A percentile compares a stretch with the other conserved stretches of the same genome.
Evolutionary conservation across 2,113 vertebrate genomes (phyloP).

Genomic region (Chaetodon auriga): DNA sequence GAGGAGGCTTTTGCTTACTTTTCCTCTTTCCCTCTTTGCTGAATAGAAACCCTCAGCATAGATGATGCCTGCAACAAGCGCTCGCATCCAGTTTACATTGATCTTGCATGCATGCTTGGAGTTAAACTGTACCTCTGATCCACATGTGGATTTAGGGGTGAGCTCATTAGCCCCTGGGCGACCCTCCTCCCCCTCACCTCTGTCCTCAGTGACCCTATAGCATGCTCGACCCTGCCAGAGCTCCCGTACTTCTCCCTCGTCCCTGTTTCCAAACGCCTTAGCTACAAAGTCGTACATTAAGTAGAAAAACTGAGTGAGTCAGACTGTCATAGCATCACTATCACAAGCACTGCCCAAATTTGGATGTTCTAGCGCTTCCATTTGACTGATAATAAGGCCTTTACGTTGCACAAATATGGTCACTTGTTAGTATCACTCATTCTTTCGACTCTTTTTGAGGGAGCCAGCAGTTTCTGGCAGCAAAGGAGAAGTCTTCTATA

Average conservation of each 20-base stretch:
- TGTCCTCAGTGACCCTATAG: constrained; percentile 68
- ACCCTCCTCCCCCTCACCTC: constrained; percentile 66
- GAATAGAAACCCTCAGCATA: neutral
- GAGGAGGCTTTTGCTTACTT: neutral
- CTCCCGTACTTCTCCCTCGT: constrained; percentile 38
- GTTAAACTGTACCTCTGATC: constrained; percentile 32
- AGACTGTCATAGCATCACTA: neutral
- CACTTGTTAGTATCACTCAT: neutral
- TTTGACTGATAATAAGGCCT: neutral
- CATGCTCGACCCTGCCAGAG: constrained; percentile 45
- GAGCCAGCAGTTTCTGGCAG: neutral
- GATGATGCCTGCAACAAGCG: neutral
- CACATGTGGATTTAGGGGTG: constrained; percentile 55
- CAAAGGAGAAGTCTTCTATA: constrained; percentile 20
- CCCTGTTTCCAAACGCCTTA: neutral
- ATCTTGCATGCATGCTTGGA: constrained; percentile 1
- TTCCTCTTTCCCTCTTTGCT: neutral
- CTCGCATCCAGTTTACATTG: neutral
- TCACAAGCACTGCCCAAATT: neutral
- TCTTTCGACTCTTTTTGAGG: constrained; percentile 33
- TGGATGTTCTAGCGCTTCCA: neutral
- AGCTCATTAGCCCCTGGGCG: constrained; percentile 49
- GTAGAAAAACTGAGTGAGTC: neutral
- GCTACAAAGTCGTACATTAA: neutral
- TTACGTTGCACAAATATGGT: constrained; percentile 1